Conservation (phyloP, 2,888 invertebrate species). For the Pelosia muscerda region DNA sequence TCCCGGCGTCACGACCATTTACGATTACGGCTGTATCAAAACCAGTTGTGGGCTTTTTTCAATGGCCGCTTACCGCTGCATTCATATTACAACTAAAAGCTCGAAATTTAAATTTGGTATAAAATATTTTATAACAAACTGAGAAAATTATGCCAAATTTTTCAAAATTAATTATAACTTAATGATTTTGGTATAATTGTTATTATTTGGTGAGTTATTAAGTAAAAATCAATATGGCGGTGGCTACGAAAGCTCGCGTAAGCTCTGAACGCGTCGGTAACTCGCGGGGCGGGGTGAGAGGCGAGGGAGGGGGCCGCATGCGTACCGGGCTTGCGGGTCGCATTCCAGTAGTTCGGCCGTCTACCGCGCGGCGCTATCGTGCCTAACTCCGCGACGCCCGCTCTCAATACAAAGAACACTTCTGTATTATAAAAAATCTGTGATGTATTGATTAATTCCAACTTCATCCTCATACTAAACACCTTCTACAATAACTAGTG, state of each 20-base stretch:
- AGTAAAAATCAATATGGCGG: conserved; percentile 50
- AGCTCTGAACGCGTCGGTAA: conserved; percentile 75
- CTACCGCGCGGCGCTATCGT: conserved; percentile 76
- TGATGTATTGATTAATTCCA: conserved; percentile 87
- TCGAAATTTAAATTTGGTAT: conserved; percentile 20
- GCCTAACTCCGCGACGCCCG: conserved; percentile 67
- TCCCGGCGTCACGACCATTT: conserved; percentile 47
- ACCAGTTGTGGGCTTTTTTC: conserved; percentile 57
- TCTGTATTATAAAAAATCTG: conserved; percentile 85
- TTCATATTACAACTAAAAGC: conserved; percentile 52
- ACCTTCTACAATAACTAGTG: conserved; percentile 52
- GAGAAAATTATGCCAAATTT: neutral
- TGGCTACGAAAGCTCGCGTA: conserved; percentile 60
- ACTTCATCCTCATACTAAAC: conserved; percentile 73
- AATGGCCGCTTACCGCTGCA: conserved; percentile 55
- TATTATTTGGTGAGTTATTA: neutral
- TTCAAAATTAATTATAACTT: neutral
- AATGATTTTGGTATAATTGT: neutral
- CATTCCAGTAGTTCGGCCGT: conserved; percentile 84
- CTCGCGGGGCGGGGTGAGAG: conserved; percentile 47
- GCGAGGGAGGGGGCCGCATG: conserved; percentile 72
- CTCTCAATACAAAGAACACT: conserved; percentile 84
- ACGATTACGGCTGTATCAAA: conserved; percentile 45
- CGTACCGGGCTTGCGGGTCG: conserved; percentile 75
- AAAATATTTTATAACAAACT: neutral